These are phyloP conservation scores for Pachypanchax playfairii DNA, from an alignment of 2,113 vertebrate species.

Conservation along the genomic window DNA sequence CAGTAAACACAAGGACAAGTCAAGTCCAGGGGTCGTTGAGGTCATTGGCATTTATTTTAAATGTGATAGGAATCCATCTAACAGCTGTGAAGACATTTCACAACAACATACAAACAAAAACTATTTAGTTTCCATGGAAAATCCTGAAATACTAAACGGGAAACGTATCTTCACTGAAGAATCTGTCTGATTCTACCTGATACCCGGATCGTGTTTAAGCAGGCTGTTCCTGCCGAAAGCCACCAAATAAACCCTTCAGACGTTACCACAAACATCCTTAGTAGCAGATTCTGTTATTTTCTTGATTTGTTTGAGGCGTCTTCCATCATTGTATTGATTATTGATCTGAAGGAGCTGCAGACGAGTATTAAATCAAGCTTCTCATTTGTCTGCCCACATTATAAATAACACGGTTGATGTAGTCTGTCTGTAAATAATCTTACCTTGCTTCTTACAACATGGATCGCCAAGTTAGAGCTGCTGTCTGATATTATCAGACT, in stretches of 20 bases:
- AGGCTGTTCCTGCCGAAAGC: neutral
- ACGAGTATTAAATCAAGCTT: conserved; percentile 42
- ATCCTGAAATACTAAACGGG: neutral
- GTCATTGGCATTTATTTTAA: neutral
- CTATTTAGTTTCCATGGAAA: neutral
- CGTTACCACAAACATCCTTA: neutral
- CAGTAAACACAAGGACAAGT: too few relatives aligned
- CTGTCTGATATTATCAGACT: conserved; percentile 56
- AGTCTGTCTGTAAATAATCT: conserved; percentile 17
- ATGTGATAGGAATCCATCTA: neutral
- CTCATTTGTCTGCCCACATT: conserved; percentile 32
- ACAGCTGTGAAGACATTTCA: neutral
- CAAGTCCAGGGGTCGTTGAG: too few relatives aligned
- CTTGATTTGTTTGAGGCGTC: neutral
- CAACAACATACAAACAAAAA: neutral
- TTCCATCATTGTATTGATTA: conserved; percentile 29
- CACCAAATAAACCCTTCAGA: neutral
- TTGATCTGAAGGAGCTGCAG: conserved; percentile 42
- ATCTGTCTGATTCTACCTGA: neutral
- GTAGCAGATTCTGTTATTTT: neutral
- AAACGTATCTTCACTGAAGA: neutral
- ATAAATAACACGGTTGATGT: conserved; percentile 38
- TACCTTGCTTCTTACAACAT: conserved; percentile 23
- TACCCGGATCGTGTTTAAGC: neutral
- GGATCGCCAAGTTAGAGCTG: conserved; percentile 33